Evolutionary conservation across 2,888 invertebrate species (phyloP).

Genomic region (Saturnia pavonia): DNA sequence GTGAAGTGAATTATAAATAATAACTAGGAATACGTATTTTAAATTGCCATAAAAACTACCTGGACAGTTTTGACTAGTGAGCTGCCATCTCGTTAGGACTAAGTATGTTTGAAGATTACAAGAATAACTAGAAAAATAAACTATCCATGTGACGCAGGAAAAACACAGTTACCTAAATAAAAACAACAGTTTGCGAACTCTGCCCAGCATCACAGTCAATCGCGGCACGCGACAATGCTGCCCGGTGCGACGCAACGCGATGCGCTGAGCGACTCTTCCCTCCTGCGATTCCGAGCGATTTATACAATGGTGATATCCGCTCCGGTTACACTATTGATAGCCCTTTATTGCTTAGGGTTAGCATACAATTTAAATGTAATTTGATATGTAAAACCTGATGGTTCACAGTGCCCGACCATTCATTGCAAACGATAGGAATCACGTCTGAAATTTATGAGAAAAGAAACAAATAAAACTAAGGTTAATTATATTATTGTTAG

Average conservation of each 20-base stretch:
- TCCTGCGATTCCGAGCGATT: slow-evolving; percentile 47
- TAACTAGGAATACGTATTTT: too few relatives aligned
- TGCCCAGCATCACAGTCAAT: slow-evolving; percentile 29
- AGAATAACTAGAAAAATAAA: too few relatives aligned
- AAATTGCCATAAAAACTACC: too few relatives aligned
- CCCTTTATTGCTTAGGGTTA: slow-evolving; percentile 36
- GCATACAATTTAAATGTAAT: slow-evolving; percentile 22
- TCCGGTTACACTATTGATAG: slow-evolving; percentile 58
- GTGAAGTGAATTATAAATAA: too few relatives aligned
- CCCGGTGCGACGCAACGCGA: slow-evolving; percentile 28
- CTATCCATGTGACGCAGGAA: too few relatives aligned
- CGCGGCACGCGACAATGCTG: slow-evolving; percentile 31
- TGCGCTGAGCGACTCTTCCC: slow-evolving; percentile 28
- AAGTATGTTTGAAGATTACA: too few relatives aligned
- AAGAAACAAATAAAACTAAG: background rate
- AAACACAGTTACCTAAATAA: too few relatives aligned
- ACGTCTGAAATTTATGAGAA: background rate
- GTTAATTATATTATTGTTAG: slow-evolving; percentile 20
- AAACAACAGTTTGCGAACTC: slow-evolving; percentile 32
- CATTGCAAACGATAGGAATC: background rate
- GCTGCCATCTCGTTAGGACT: too few relatives aligned
- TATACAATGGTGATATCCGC: slow-evolving; percentile 68
- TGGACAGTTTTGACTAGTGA: too few relatives aligned
- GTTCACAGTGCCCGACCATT: slow-evolving; percentile 13
- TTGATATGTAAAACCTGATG: slow-evolving; percentile 22